phyloP scores from a whole-genome alignment of 1,140 invertebrate species.

The Drosophila hydei region DNA sequence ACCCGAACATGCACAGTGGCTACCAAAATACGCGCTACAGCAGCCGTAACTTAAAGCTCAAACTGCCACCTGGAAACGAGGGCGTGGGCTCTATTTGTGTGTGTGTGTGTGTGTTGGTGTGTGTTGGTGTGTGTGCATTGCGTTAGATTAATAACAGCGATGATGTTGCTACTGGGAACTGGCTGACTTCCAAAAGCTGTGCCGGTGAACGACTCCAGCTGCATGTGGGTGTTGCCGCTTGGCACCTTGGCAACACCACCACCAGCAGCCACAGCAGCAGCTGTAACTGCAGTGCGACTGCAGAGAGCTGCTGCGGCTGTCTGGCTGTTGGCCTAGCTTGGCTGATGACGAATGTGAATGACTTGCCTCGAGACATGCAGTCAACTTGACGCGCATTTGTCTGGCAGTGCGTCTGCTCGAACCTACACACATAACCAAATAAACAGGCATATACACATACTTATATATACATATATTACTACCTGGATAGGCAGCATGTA shows the following conservation, averaged over 20 bases:
- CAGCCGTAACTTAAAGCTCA: slow-evolving; percentile 45
- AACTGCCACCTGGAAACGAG: slow-evolving; percentile 33
- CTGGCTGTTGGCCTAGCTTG: slow-evolving; percentile 44
- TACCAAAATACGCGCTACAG: slow-evolving; percentile 73
- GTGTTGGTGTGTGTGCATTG: slow-evolving; percentile 49
- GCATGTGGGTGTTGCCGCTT: slow-evolving; percentile 67
- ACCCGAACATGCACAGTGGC: slow-evolving; percentile 60
- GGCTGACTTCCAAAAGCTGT: slow-evolving; percentile 47
- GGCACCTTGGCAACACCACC: slow-evolving; percentile 64
- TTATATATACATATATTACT: slow-evolving; percentile 36
- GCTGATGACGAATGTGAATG: slow-evolving; percentile 79
- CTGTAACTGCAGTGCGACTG: slow-evolving; percentile 37
- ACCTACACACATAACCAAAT: slow-evolving; percentile 31
- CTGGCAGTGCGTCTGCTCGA: slow-evolving; percentile 77
- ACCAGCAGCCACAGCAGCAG: slow-evolving; percentile 21
- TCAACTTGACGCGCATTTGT: slow-evolving; percentile 82
- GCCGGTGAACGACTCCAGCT: slow-evolving; percentile 69
- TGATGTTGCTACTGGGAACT: slow-evolving; percentile 57
- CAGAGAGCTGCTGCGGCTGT: slow-evolving; percentile 39
- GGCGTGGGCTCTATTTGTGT: slow-evolving; percentile 27
- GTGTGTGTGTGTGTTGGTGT: slow-evolving; percentile 12
- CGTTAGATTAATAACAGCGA: slow-evolving; percentile 77
- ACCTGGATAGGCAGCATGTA: slow-evolving; percentile 50
- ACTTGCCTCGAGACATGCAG: slow-evolving; percentile 81
- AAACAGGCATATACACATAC: slow-evolving; percentile 22